These are phyloP conservation scores for Xiphorhynchus erythropygius DNA, from an alignment of 2,797 vertebrate genomes.

Conservation along the genomic window DNA sequence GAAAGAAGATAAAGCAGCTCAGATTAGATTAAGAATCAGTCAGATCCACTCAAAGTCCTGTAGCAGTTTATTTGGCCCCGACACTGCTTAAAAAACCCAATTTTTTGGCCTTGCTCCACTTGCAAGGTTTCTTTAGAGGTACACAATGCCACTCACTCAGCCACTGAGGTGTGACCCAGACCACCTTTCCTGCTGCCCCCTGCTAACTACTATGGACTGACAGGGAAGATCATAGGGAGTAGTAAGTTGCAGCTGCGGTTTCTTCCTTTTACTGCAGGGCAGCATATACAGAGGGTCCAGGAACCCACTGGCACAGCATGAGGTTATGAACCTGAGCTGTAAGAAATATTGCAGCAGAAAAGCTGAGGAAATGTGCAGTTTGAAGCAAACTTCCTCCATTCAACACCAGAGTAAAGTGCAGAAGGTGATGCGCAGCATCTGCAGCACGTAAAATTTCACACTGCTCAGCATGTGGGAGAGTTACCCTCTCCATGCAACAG, in stretches of 20 bases:
- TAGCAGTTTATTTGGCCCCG: background rate
- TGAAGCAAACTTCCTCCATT: background rate
- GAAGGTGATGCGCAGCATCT: background rate
- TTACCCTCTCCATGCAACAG: background rate
- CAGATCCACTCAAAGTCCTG: background rate
- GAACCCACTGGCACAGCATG: background rate
- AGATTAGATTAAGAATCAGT: background rate
- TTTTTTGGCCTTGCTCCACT: background rate
- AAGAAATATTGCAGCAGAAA: background rate
- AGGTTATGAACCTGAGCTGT: background rate
- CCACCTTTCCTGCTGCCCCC: background rate
- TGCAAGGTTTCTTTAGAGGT: background rate
- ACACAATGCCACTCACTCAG: background rate
- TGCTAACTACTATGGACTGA: background rate
- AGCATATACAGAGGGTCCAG: background rate
- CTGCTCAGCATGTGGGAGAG: background rate
- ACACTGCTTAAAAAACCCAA: background rate
- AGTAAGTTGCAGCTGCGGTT: background rate
- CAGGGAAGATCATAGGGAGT: background rate
- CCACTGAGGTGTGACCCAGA: background rate
- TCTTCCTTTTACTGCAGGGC: background rate
- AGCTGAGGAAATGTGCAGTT: background rate
- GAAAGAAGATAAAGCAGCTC: background rate
- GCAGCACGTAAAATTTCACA: fast-evolving
- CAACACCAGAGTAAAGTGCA: background rate